Evolutionary conservation across 2,113 vertebrate genomes (phyloP).

Genomic region (Grantiella picta): DNA sequence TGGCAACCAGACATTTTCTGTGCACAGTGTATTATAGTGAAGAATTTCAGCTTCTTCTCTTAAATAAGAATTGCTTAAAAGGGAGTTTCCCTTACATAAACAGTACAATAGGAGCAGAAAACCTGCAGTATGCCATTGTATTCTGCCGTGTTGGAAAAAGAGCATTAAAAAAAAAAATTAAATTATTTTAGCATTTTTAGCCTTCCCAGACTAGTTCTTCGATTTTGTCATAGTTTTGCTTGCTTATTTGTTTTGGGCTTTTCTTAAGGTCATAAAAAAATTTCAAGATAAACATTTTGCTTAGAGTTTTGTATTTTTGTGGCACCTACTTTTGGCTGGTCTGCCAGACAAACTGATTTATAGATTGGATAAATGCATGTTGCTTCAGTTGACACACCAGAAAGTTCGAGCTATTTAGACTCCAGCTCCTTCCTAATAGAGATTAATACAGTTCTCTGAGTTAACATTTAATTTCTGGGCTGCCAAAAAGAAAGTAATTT

Average conservation of each 20-base stretch:
- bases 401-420: not conserved
- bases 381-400: constrained; percentile 14
- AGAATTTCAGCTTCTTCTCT: not conserved
- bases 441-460: constrained; percentile 45
- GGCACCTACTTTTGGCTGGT: not conserved
- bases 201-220: not conserved
- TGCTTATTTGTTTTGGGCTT: not conserved
- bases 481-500: constrained; percentile 48
- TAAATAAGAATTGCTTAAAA: not conserved
- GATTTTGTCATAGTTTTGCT: not conserved
- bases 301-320: not conserved
- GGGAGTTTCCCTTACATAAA: not conserved
- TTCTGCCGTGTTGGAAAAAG: not conserved
- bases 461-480: constrained; percentile 47
- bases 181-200: not conserved
- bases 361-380: not conserved
- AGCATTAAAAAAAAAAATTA: not conserved
- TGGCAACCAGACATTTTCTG: not conserved
- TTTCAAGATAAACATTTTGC: not conserved
- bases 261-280: not conserved
- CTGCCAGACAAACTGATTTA: constrained; percentile 3
- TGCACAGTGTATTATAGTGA: not conserved
- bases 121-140: not conserved
- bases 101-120: not conserved
- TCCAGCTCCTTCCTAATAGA: constrained; percentile 35